Evolutionary conservation across 1,140 invertebrate genomes (phyloP), one percentile per base, ranked within the genome.

Genomic region (Leptopilina clavipes): DNA sequence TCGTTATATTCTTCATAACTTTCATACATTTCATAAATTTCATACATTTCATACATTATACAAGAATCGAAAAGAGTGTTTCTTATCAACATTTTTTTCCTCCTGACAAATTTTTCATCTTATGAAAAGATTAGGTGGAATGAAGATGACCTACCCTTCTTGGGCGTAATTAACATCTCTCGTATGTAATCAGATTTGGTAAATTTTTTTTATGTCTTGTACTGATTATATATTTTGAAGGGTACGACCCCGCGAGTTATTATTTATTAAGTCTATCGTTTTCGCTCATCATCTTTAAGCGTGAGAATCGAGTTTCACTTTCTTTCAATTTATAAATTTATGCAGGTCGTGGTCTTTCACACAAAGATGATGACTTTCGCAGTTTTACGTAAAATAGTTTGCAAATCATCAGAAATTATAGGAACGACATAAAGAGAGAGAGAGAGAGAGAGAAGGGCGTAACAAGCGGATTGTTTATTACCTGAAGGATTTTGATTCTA

Each of bases 241-340:
- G 25, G 59, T 31, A 65, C 25, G 59, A 65, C 25, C 25, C 22
- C 59, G 25, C 3, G 25, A 65, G 22, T 65, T 31, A 65, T 65
- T 31, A 31, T 65, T 31, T 65, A 65, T 65, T 31, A 31, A 37
- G 59, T 59, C 18, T 22, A 12, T 25, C 18, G 19, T 6, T 65
- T 65, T 65, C 59, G 59, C 59, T 65, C 59, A 31, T 65, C 59
- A 65, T 65, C 59, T 65, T 65, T 65, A 65, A 25, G 19, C 59
- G 59, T 65, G 59, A 65, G 59, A 65, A 65, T 17, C 59, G 22
- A 31, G 59, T 65, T 65, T 65, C 59, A 31, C 59, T 65, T 65
- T 65, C 25, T 65, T 65, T 65, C 59, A 65, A 65, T 65, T 65
- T 65, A 65, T 31, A 25, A 65, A 65, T 65, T 65, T 65, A 65